These are phyloP conservation scores for Auanema freiburgensis DNA, from an alignment of 2,888 invertebrate species.

Conservation along the genomic window DNA sequence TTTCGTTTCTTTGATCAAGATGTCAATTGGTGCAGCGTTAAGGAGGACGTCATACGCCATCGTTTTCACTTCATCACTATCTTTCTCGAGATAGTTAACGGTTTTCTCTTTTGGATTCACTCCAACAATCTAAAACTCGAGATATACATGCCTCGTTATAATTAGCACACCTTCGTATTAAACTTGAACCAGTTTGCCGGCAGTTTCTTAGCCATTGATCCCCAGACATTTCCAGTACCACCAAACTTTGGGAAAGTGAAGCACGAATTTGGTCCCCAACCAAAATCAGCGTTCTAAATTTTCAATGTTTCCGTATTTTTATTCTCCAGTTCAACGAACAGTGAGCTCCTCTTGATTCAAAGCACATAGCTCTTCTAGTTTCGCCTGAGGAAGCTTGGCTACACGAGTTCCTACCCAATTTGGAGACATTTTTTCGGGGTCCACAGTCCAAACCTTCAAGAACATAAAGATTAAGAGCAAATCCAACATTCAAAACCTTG, in stretches of 20 bases:
- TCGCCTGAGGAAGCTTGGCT: slow-evolving; percentile 62
- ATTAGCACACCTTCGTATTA: slow-evolving; percentile 38
- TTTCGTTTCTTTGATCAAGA: slow-evolving; percentile 54
- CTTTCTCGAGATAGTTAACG: slow-evolving; percentile 39
- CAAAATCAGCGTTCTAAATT: slow-evolving; percentile 58
- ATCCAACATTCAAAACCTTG: slow-evolving; percentile 35
- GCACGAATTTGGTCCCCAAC: slow-evolving; percentile 63
- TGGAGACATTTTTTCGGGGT: slow-evolving; percentile 59
- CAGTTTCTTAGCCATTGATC: slow-evolving; percentile 56
- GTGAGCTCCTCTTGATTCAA: slow-evolving; percentile 56
- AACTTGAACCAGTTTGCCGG: slow-evolving; percentile 58
- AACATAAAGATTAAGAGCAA: neutral
- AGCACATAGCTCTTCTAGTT: slow-evolving; percentile 59
- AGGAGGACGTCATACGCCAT: slow-evolving; percentile 55
- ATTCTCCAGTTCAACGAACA: slow-evolving; percentile 21
- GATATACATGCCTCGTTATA: neutral
- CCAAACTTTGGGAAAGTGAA: slow-evolving; percentile 64
- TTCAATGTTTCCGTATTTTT: neutral
- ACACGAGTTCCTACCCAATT: slow-evolving; percentile 62
- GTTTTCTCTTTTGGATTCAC: slow-evolving; percentile 46
- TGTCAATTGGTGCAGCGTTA: slow-evolving; percentile 59
- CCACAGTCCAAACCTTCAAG: slow-evolving; percentile 62
- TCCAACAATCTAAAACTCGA: slow-evolving; percentile 31
- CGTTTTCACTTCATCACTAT: slow-evolving; percentile 27
- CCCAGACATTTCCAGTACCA: slow-evolving; percentile 64